A percentile compares a stretch with the other conserved stretches of the same genome.
These are phyloP conservation scores for Caenorhabditis parvicauda DNA, from an alignment of 2,888 invertebrate species.

Conservation along the genomic window DNA sequence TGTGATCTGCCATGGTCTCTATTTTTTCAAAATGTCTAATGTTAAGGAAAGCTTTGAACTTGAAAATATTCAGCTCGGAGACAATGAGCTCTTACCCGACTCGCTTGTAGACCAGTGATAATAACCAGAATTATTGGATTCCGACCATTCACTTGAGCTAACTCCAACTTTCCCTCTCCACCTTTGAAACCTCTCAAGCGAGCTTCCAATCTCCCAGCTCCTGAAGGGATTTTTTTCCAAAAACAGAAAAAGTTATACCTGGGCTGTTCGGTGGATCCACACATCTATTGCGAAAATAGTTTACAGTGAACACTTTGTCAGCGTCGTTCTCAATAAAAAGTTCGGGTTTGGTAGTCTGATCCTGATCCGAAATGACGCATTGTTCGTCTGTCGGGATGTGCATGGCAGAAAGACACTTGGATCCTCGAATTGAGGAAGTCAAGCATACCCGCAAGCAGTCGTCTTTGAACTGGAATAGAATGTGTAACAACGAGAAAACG, in stretches of 20 bases:
- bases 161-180: slow-evolving; percentile 25
- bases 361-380: slow-evolving; percentile 27
- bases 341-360: slow-evolving; percentile 23
- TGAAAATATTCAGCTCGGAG: too few species aligned
- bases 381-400: slow-evolving; percentile 31
- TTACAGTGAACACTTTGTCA: slow-evolving; percentile 19
- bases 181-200: slow-evolving; percentile 24
- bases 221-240: slow-evolving; percentile 5
- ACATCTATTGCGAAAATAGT: slow-evolving; percentile 27
- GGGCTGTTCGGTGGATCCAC: slow-evolving; percentile 22
- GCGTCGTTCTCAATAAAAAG: slow-evolving; percentile 26
- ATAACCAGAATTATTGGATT: slow-evolving; percentile 20
- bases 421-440: slow-evolving; percentile 21
- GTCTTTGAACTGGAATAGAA: slow-evolving; percentile 32
- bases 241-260: too few species aligned
- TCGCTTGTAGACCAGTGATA: slow-evolving; percentile 19
- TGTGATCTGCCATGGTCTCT: too few species aligned
- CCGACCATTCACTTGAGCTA: slow-evolving; percentile 11
- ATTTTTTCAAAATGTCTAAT: too few species aligned
- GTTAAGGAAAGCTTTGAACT: too few species aligned
- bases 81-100: slow-evolving; percentile 11
- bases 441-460: slow-evolving; percentile 33
- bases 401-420: slow-evolving; percentile 30
- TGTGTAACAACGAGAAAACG: background rate
- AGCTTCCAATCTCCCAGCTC: slow-evolving; percentile 20